Base-by-base conservation (phyloP, 2,888 invertebrate genomes). In the Sinotaia quadrata region DNA sequence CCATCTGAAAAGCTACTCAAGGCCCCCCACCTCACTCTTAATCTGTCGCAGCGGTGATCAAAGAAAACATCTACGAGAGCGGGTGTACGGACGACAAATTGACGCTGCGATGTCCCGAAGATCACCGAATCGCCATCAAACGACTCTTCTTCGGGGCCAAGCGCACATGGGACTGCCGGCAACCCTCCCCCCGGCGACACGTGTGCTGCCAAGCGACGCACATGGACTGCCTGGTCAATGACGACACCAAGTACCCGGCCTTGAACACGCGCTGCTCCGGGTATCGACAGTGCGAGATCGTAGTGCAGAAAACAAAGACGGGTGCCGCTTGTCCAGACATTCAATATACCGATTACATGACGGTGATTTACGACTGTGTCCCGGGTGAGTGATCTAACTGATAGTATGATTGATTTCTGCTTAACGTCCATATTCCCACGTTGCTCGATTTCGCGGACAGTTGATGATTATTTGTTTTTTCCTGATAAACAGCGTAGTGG, bases 291-390 rank as follows among this genome's bases (percentile, higher is more conserved):
- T 84, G 84, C 67, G 72, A 77, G 44, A 68, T 79, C 36, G 69
- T 73, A 37, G 78, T 81, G 7, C 78, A 78, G 54, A 79, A 68
- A 27, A 73, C 77, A 2, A 62, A 58, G 15, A 75, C 80, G 4
- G 67, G 73, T n/a, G 67, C 33, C 8, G 59, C 65, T 7, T 83
- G 82, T 56, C 67, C 56, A 1, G 69, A 71, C 34, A 70, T 72
- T 21, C 69, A 75, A 1, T 75, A 77, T 49, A 81, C 82, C 1
- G 78, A 82, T 63, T 82, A 80, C 70, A 81, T 83, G 81, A 80
- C 81, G 7, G 80, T 83, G 37, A 79, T 84, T 68, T 82, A 84
- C 63, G 81, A 82, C 66, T 83, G 84, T 72, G 77, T 83, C n/a
- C 77, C 81, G 67, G 79, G 84, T 84, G 67, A 69, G 75, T 54